Base-by-base conservation (phyloP, 2,797 vertebrate species). In the Scomberomorus guttatus region DNA sequence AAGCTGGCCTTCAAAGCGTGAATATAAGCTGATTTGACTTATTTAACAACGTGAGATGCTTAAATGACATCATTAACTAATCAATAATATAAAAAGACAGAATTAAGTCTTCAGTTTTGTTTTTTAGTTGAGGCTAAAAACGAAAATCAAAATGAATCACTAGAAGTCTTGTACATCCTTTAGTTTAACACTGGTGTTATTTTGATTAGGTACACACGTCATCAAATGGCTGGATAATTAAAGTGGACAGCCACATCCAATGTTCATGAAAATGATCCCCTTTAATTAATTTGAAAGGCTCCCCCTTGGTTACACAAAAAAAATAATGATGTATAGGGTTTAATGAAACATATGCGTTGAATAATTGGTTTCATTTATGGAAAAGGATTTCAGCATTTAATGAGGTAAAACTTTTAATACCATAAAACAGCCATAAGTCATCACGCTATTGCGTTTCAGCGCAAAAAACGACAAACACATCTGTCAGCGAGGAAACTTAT, bases 401-500 rank as follows among this genome's bases (percentile, higher is more conserved):
- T 84, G 85, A 91, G 85, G 89, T 86, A 86, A 91, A 93, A 94
- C 89, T 93, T 93, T 91, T 94, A 93, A 92, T 92, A 64, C 90
- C 84, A 62, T 85, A 81, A 91, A 90, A 88, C 86, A 87, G 82
- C 79, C 81, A 75, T 89, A 89, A 92, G 90, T 93, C 89, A 87
- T 80, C 75, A 61, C 73, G 64, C 82, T 68, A 68, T 52, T 81
- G 81, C 79, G 6, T 82, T 87, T 88, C 84, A 83, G 80, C 70
- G 54, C 79, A 78, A 77, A 79, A 55, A 89, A 90, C 34, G 73
- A 88, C 80, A 86, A 88, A 92, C 91, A 93, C 92, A 94, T 94
- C 93, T 94, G 93, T 94, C 92, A 90, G 88, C 58, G 39, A 82
- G 90, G 87, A 92, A 95, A 95, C 90, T 93, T 93, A 89, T 90